Evolutionary conservation across 2,113 vertebrate genomes (phyloP), one percentile per base, ranked within the genome.

Genomic region (Orientallactaga bullata): DNA sequence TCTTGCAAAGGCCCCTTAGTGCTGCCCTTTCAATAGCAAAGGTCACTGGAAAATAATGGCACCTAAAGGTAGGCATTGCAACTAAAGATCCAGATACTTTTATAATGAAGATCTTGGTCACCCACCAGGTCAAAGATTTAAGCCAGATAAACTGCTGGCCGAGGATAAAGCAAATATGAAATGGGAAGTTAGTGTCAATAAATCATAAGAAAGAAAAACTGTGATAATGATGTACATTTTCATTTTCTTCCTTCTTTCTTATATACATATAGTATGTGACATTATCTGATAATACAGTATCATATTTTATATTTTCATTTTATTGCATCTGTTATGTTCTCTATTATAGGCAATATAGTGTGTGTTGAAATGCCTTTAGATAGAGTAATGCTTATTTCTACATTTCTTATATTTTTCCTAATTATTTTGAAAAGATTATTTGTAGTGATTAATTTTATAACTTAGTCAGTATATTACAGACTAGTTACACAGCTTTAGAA

Each of bases 101-200:
- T 65, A 85, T 77, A 68, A 73, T n/a, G 26, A 92, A 95, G 47
- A 90, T 94, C 84, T 85, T 51, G 21, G 23, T 96, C 30, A 94
- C 7, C 5, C 28, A 90, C 28, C 51, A 86, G 47, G 84, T 80
- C 80, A 95, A 91, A n/a, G 35, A 80, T 92, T 74, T 92, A 85
- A 69, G 71, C 5, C 71, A 91, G 3, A 7, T 92, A 79, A 92
- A 78, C 17, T 66, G 21, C 20, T 89, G 24, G 20, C 35, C 60
- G 26, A 93, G 12, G 51, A 20, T 1, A 88, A 94, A 79, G 39
- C 85, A 94, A 95, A 47, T 13, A 47, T 78, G 37, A 90, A 83
- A 72, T 39, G 6, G 21, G 35, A 90, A 87, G 84, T 80, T 89
- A 85, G 87, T 87, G 87, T 37, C 77, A 77, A 32, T 58, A 77